phyloP scores from a whole-genome alignment of 2,113 vertebrate genomes.

The Aix galericulata region DNA sequence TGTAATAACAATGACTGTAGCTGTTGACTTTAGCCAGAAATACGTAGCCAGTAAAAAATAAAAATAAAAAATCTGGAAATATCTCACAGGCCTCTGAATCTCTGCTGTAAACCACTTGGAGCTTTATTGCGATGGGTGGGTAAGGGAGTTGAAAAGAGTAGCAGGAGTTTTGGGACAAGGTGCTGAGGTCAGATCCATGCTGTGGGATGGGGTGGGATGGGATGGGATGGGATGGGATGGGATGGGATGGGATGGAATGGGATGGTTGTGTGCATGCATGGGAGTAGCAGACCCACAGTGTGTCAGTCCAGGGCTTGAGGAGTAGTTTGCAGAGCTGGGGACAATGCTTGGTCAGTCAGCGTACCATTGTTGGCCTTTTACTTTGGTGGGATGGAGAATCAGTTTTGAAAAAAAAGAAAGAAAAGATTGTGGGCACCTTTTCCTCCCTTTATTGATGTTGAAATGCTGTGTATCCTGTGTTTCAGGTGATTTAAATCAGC shows the following conservation, averaged over 20 bases:
- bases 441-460: neutral
- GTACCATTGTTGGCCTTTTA: neutral
- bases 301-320: neutral
- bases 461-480: neutral
- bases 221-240: neutral
- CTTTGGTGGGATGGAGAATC: neutral
- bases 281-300: neutral
- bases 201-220: neutral
- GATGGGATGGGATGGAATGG: neutral
- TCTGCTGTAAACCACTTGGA: neutral
- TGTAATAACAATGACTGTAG: slow-evolving; percentile 38
- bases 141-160: neutral
- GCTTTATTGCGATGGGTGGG: neutral
- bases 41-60: neutral
- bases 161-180: neutral
- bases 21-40: slow-evolving; percentile 45
- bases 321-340: neutral
- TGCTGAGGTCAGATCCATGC: neutral
- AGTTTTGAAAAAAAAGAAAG: neutral
- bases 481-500: neutral
- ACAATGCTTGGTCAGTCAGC: neutral
- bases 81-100: neutral
- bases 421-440: neutral
- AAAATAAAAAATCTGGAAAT: neutral
- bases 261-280: neutral